A percentile compares a stretch with the other conserved stretches of the same genome.
These are phyloP conservation scores for Cyrtodaria siliqua DNA, from an alignment of 2,888 invertebrate species.

Conservation along the genomic window DNA sequence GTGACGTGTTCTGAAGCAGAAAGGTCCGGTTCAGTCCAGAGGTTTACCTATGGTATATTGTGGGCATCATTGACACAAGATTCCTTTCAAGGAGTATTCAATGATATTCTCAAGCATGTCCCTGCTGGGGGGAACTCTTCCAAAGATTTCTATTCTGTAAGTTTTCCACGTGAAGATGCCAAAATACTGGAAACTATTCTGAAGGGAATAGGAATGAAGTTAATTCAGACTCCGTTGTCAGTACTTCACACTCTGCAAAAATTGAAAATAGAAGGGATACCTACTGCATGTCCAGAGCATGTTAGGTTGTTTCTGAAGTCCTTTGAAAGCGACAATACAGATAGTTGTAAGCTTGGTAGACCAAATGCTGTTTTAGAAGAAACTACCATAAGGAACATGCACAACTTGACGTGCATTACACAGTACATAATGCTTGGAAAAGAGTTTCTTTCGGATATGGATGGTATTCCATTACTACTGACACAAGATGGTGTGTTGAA, in stretches of 20 bases:
- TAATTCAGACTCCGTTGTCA: constrained; percentile 30
- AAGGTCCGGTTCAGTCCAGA: too few species aligned
- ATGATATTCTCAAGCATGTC: too few species aligned
- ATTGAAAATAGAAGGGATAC: constrained; percentile 5
- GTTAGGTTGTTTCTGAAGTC: constrained; percentile 49
- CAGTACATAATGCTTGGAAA: constrained; percentile 27
- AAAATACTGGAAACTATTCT: constrained; percentile 6
- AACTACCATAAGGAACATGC: constrained; percentile 21
- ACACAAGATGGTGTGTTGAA: constrained; percentile 8
- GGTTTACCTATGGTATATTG: neutral
- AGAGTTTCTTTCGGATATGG: constrained; percentile 19
- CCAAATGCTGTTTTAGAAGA: constrained; percentile 6
- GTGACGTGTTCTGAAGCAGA: too few species aligned
- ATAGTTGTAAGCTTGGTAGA: constrained; percentile 9
- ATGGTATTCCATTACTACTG: constrained; percentile 58
- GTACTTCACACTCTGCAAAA: constrained; percentile 31
- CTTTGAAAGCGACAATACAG: neutral
- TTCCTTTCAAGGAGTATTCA: too few species aligned
- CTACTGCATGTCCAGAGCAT: constrained; percentile 17
- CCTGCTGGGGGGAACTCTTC: too few species aligned
- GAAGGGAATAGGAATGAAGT: constrained; percentile 49
- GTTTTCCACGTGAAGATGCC: too few species aligned
- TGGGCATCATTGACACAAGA: too few species aligned
- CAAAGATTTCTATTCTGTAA: too few species aligned
- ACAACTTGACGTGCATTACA: constrained; percentile 22